These are phyloP conservation scores for Oedothorax gibbosus DNA, from an alignment of 1,140 invertebrate genomes.

Conservation along the genomic window DNA sequence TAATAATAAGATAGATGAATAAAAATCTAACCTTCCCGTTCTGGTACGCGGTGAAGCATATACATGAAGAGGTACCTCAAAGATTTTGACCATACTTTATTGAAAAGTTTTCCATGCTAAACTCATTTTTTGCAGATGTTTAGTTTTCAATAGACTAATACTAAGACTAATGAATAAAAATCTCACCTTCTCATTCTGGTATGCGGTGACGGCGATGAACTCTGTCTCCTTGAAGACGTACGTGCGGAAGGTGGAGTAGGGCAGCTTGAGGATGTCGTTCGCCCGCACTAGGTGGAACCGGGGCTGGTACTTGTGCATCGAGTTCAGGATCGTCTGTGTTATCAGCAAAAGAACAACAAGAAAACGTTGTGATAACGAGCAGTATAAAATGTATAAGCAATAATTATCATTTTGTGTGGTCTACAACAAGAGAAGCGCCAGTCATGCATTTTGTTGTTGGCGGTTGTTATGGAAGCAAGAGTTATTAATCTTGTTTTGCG, in stretches of 20 bases:
- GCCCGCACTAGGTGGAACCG: conserved; percentile 98
- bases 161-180: background rate
- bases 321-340: conserved; percentile 95
- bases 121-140: too few relatives aligned
- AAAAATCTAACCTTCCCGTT: background rate
- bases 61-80: too few relatives aligned
- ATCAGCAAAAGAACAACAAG: conserved; percentile 53
- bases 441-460: too few relatives aligned
- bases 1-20: background rate
- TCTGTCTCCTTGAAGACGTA: conserved; percentile 99
- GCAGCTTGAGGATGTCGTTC: conserved; percentile 96
- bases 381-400: background rate
- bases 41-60: too few relatives aligned
- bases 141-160: too few relatives aligned
- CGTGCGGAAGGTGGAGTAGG: conserved; percentile 96
- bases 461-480: too few relatives aligned
- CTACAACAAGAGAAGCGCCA: too few relatives aligned
- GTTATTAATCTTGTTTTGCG: too few relatives aligned
- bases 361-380: conserved; percentile 44
- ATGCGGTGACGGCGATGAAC: conserved; percentile 97
- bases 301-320: conserved; percentile 99
- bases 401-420: too few relatives aligned
- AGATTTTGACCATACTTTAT: too few relatives aligned
- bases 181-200: conserved; percentile 95
- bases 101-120: too few relatives aligned